Evolutionary conservation across 1,140 invertebrate species (phyloP), one percentile per base, ranked within the genome.

Genomic region (Araneus ventricosus): DNA sequence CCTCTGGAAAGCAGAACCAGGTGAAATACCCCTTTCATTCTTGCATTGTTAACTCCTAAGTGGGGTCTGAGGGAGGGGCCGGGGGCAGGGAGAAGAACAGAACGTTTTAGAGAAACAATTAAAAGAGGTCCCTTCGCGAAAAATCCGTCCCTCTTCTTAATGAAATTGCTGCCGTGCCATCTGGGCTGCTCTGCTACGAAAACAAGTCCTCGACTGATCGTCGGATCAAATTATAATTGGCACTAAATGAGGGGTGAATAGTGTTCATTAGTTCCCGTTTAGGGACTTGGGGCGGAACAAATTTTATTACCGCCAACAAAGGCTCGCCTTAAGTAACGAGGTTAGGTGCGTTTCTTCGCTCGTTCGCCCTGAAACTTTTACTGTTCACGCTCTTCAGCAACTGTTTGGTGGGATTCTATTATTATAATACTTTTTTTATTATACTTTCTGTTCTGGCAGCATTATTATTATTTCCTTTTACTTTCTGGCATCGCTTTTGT

Each of bases 141-240:
- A 91, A 89, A 89, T 89, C 88, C 88, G 88, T 79, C 88, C 37
- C 67, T 89, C n/a, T 34, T 80, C 63, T 91, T 91, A 91, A 91
- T 91, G 89, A 91, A 91, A 91, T 91, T 91, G 45, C 75, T 27
- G 41, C 89, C 7, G 80, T 91, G 34, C 80, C 79, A 84, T 84
- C 89, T 82, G 80, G 89, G 80, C 45, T 34, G 67, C 41, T 45
- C 88, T 45, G 87, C 63, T 39, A 34, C 75, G 89, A 91, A 91
- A 91, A 91, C 89, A 91, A 91, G 52, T 63, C 80, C 59, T 59
- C 67, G 24, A n/a, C 61, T 57, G 82, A 86, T 85, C 90, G 82
- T 85, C 82, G 59, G 90, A 92, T 92, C 90, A 92, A 92, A 92
- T 92, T 92, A 85, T 92, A 92, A 92, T 92, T 86, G 90, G 59